phyloP scores from a whole-genome alignment of 2,797 vertebrate genomes.

The Tympanoctomys barrerae region DNA sequence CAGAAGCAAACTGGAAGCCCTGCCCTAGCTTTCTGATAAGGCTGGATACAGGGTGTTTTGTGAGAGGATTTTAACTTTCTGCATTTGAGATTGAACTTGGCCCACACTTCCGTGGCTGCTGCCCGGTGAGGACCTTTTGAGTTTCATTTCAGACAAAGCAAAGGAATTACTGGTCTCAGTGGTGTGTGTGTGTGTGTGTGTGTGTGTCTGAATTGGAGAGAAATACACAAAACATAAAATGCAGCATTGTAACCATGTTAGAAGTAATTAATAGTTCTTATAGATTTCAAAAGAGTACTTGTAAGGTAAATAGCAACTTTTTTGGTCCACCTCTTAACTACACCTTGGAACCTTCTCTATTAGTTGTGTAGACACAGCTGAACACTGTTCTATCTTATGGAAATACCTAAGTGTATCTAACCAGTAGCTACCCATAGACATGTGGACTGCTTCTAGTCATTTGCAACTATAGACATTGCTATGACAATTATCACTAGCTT shows the following conservation, averaged over 20 bases:
- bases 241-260: background rate
- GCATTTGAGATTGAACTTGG: constrained; percentile 37
- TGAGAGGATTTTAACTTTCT: constrained; percentile 16
- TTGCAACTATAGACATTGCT: background rate
- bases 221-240: constrained; percentile 34
- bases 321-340: background rate
- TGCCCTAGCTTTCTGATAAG: constrained; percentile 32
- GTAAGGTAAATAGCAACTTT: background rate
- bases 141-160: constrained; percentile 39
- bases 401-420: constrained; percentile 28
- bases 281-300: constrained; percentile 13
- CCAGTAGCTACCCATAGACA: background rate
- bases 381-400: background rate
- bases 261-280: background rate
- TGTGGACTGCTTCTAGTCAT: background rate
- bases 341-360: constrained; percentile 12
- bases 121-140: background rate
- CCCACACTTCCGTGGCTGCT: background rate
- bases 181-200: background rate
- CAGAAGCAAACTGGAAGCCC: constrained; percentile 5
- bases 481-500: background rate
- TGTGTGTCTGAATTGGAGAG: background rate
- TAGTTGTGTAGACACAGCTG: background rate
- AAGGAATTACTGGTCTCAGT: background rate
- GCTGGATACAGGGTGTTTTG: background rate